Evolutionary conservation across 1,140 invertebrate genomes (phyloP).

Genomic region (Leptopilina clavipes): DNA sequence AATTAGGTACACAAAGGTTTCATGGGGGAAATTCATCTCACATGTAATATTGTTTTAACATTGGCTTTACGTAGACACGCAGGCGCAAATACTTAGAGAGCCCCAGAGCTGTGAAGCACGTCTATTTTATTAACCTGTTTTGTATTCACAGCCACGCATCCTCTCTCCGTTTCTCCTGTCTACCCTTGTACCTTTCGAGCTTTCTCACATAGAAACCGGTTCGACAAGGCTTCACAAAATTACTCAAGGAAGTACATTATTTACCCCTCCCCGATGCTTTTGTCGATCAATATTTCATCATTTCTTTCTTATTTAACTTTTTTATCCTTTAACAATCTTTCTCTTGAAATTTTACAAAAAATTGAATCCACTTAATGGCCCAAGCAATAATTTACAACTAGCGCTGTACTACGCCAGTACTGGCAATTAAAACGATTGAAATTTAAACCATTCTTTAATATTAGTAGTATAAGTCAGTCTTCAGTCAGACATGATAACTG

Average conservation of each 20-base stretch:
- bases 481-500: too few relatives aligned
- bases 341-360: too few relatives aligned
- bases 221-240: conserved; percentile 46
- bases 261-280: background rate
- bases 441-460: too few relatives aligned
- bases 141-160: conserved; percentile 64
- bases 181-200: conserved; percentile 40
- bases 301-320: too few relatives aligned
- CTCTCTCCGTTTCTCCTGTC: conserved; percentile 40
- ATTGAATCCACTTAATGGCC: too few relatives aligned
- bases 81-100: conserved; percentile 19
- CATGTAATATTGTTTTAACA: conserved; percentile 10
- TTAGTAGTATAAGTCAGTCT: too few relatives aligned
- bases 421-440: too few relatives aligned
- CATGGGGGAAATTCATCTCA: background rate
- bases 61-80: background rate
- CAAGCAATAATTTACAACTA: too few relatives aligned
- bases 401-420: too few relatives aligned
- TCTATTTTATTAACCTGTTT: conserved; percentile 58
- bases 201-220: conserved; percentile 46
- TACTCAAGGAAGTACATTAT: conserved; percentile 37
- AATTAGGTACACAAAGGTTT: conserved; percentile 5
- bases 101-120: conserved; percentile 38
- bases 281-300: background rate
- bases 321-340: background rate